Conservation (phyloP, 2,888 invertebrate species). For the Tenodera sinensis region DNA sequence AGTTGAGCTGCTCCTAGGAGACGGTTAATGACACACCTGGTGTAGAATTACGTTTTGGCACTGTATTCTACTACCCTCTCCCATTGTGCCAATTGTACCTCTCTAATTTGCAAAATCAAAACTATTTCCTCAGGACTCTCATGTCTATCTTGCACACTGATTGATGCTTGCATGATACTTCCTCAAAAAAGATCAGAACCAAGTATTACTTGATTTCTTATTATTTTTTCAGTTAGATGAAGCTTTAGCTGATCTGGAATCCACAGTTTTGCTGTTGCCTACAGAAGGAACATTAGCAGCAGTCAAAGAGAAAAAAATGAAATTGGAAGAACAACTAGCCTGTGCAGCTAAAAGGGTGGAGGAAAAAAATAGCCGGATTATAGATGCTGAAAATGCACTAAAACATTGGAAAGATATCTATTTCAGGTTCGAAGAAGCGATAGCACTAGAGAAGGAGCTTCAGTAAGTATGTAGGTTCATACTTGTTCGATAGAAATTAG, state of each 20-base stretch:
- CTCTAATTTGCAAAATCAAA: too few relatives aligned
- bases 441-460: background rate
- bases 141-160: too few relatives aligned
- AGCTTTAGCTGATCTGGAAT: background rate
- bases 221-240: background rate
- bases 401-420: background rate
- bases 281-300: background rate
- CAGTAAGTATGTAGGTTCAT: background rate
- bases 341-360: background rate
- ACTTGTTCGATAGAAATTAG: too few relatives aligned
- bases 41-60: too few relatives aligned
- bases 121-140: too few relatives aligned
- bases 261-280: background rate
- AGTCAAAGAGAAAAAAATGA: background rate
- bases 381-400: background rate
- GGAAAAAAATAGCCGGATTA: background rate
- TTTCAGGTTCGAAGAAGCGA: background rate
- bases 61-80: too few relatives aligned
- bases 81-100: too few relatives aligned
- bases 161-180: too few relatives aligned
- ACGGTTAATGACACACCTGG: too few relatives aligned
- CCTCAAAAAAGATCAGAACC: too few relatives aligned
- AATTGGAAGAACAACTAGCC: background rate
- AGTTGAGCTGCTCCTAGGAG: too few relatives aligned
- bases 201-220: background rate